Base-by-base conservation (phyloP, 2,113 vertebrate species). In the Myiagra hebetior region DNA sequence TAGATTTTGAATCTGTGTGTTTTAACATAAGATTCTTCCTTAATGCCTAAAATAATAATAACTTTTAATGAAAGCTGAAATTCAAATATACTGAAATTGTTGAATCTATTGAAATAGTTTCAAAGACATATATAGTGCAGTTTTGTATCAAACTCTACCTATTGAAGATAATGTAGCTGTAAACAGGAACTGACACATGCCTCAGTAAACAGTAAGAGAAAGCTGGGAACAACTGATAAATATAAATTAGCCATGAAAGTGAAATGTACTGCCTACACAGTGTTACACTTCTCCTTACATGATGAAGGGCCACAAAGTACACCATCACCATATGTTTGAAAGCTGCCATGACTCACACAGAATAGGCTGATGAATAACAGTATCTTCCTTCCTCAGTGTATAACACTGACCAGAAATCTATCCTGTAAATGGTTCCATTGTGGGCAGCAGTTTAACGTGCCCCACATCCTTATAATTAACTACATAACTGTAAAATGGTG, bases 211-310 rank as follows among this genome's bases (percentile, higher is more conserved):
- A 59, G 44, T 20, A 78, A 56, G 41, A 90, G 72, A 85, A 96
- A 81, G 28, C 79, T 92, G 75, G 59, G 20, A 94, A 70, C 27
- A 83, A 84, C 28, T 49, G 68, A 63, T 60, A 76, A 28, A 41
- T 85, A 95, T 76, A 93, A 83, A 93, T 88, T 56, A 95, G 39
- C 83, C 60, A 56, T 39, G 60, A 56, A 92, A 96, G 52, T 90
- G 79, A 93, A 94, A 92, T 67, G 78, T 55, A 39, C 83, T 96
- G 88, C 92, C 95, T 63, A 95, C 89, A 74, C 67, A 75, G 50
- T 15, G 67, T 84, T 84, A 87, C 49, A 63, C 35, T 86, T 70
- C 28, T 65, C 59, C 69, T 62, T 87, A 41, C 31, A 69, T n/a
- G 82, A 76, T 80, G 72, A 69, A 94, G 39, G 75, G 90, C 68